phyloP scores from a whole-genome alignment of 2,113 vertebrate species.

The Chamaea fasciata region DNA sequence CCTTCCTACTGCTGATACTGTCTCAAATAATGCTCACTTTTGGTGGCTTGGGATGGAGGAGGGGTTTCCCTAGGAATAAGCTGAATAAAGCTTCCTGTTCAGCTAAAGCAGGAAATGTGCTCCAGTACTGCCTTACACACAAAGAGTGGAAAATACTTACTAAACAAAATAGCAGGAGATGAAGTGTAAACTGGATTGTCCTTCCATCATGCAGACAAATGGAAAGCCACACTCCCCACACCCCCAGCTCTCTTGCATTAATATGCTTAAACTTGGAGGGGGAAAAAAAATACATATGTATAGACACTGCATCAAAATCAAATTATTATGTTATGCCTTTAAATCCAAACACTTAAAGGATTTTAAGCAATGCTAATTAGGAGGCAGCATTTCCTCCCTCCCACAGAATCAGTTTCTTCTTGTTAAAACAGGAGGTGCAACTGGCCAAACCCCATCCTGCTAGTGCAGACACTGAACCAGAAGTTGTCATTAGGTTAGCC shows the following conservation, averaged over 20 bases:
- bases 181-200: slow-evolving; percentile 47
- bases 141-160: slow-evolving; percentile 53
- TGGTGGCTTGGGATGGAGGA: slow-evolving; percentile 12
- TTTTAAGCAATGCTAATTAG: slow-evolving; percentile 15
- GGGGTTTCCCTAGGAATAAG: slow-evolving; percentile 56
- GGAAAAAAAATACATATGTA: not conserved
- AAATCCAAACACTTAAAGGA: not conserved
- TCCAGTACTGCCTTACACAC: slow-evolving; percentile 37
- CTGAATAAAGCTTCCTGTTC: slow-evolving; percentile 47
- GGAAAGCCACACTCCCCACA: not conserved
- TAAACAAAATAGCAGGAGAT: slow-evolving; percentile 59
- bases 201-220: slow-evolving; percentile 18
- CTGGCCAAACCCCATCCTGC: slow-evolving; percentile 31
- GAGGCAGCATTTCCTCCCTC: slow-evolving; percentile 23
- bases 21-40: slow-evolving; percentile 7
- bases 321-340: slow-evolving; percentile 4
- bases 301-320: not conserved
- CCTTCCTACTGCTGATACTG: not conserved
- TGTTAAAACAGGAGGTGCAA: slow-evolving; percentile 2
- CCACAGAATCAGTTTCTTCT: slow-evolving; percentile 11
- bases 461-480: not conserved
- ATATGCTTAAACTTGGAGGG: not conserved
- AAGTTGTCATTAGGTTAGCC: slow-evolving; percentile 11
- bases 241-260: not conserved
- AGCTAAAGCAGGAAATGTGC: slow-evolving; percentile 52